A percentile compares a stretch with the other conserved stretches of the same genome.
phyloP scores from a whole-genome alignment of 2,888 invertebrate genomes.

The Priocnemis perturbator region DNA sequence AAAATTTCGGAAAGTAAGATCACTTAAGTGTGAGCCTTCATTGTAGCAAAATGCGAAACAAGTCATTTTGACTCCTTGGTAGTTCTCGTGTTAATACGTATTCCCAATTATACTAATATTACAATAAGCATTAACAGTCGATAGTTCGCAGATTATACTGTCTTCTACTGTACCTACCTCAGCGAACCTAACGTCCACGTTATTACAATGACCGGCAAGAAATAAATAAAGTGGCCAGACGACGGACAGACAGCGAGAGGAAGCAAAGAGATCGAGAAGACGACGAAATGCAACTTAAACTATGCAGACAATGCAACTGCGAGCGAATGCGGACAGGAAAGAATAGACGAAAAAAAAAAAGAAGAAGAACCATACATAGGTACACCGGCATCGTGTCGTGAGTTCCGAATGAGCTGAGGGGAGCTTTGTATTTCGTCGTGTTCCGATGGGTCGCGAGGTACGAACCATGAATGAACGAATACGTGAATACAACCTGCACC shows the following conservation, averaged over 20 bases:
- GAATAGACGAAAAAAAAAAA: conserved; percentile 41
- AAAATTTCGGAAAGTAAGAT: too few relatives aligned
- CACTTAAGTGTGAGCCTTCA: too few relatives aligned
- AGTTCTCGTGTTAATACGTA: too few relatives aligned
- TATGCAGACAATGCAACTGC: too few relatives aligned
- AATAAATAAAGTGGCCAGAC: background rate
- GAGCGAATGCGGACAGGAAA: conserved; percentile 32
- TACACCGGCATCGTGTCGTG: conserved; percentile 52
- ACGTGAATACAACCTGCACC: conserved; percentile 72
- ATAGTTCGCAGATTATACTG: too few relatives aligned
- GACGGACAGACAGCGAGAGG: conserved; percentile 12
- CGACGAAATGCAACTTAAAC: background rate
- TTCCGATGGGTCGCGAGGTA: conserved; percentile 27
- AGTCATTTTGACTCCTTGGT: too few relatives aligned
- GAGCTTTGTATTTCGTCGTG: conserved; percentile 56
- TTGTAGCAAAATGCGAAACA: too few relatives aligned
- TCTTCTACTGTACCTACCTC: too few relatives aligned
- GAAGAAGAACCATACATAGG: conserved; percentile 32
- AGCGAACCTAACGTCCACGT: background rate
- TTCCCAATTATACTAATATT: too few relatives aligned
- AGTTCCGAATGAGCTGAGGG: conserved; percentile 63
- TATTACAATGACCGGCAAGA: background rate
- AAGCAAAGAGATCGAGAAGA: conserved; percentile 8
- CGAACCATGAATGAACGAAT: conserved; percentile 67
- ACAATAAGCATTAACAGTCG: too few relatives aligned